These are phyloP conservation scores for Clivina fossor DNA, from an alignment of 2,888 invertebrate species.

Conservation along the genomic window DNA sequence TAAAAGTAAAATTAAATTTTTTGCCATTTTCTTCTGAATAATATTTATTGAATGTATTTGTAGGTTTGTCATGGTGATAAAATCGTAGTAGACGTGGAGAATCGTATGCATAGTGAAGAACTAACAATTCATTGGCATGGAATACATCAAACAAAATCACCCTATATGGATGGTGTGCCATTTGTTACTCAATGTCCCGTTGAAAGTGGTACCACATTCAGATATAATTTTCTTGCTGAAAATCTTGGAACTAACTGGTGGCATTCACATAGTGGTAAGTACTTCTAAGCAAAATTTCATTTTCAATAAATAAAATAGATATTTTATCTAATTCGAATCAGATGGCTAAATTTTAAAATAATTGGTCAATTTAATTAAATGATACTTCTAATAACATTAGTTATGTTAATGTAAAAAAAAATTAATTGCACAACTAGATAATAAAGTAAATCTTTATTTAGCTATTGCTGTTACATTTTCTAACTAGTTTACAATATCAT, in stretches of 20 bases:
- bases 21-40: no score
- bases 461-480: no score
- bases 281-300: no score
- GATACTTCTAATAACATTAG: no score
- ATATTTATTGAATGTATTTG: neutral
- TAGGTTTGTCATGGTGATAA: conserved; percentile 86
- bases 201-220: conserved; percentile 70
- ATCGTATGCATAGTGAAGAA: conserved; percentile 75
- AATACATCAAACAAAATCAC: conserved; percentile 73
- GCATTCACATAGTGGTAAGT: conserved; percentile 69
- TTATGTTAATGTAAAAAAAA: no score
- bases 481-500: no score
- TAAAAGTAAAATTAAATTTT: no score
- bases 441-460: no score
- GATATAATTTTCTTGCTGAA: conserved; percentile 72
- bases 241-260: conserved; percentile 86
- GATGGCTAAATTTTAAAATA: no score
- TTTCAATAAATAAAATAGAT: neutral
- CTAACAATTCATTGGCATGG: conserved; percentile 94
- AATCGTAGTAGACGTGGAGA: conserved; percentile 78
- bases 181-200: conserved; percentile 85
- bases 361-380: no score
- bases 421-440: no score
- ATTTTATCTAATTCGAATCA: neutral
- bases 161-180: conserved; percentile 89